Conservation (phyloP, 2,797 vertebrate genomes). For the Vireo griseus region DNA sequence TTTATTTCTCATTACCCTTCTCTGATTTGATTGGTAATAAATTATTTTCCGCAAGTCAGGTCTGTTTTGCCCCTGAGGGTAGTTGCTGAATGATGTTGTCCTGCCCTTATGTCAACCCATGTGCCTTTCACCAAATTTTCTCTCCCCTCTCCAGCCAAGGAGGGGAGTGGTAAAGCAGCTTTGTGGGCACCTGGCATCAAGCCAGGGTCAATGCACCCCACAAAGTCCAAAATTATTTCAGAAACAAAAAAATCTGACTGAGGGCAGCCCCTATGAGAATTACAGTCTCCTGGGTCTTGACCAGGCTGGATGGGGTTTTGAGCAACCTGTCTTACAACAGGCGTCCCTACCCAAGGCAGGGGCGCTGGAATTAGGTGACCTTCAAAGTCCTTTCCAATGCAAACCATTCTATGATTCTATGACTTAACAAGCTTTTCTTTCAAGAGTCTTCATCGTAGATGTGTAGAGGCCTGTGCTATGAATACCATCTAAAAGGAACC, state of each 20-base stretch:
- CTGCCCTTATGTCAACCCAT: background rate
- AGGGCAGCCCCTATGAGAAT: background rate
- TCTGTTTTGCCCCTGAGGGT: background rate
- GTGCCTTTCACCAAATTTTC: background rate
- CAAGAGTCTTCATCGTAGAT: background rate
- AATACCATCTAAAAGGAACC: background rate
- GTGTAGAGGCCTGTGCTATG: background rate
- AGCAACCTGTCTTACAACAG: background rate
- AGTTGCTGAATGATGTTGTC: background rate
- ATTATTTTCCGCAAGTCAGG: background rate
- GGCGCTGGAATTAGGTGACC: accelerated
- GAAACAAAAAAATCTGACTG: background rate
- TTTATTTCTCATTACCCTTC: background rate
- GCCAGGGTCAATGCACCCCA: background rate
- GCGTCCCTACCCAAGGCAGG: accelerated
- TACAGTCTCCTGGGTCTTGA: background rate
- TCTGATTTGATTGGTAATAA: background rate
- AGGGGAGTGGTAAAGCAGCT: background rate
- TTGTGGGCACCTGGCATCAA: background rate
- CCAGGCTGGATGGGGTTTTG: background rate
- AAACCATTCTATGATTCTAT: background rate
- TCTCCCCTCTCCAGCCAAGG: background rate
- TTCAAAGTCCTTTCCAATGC: background rate
- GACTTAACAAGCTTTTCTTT: background rate
- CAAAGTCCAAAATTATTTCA: background rate